Base-by-base conservation (phyloP, 1,140 invertebrate genomes). In the Paralvinella palmiformis region DNA sequence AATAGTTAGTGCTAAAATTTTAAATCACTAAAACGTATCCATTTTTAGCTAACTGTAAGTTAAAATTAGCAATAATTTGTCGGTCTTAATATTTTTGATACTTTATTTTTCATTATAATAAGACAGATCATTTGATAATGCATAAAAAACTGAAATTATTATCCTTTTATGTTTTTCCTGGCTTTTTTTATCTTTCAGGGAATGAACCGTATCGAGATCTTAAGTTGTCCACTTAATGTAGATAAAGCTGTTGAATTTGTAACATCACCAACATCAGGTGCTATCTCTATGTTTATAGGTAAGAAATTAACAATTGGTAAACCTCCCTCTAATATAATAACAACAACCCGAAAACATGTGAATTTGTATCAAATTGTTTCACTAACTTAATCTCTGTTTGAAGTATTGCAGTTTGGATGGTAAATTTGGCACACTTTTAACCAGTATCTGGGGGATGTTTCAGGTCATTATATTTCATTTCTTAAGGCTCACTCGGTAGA, bases 231-330 rank as follows among this genome's bases (percentile, higher is more conserved):
- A 73, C 79, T 96, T 44, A 82, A 86, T 70, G 75, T 92, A n/a
- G 85, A 86, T 33, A 79, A 85, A 48, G 86, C 92, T 50, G 85
- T 86, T 36, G 79, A 86, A 20, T 73, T 85, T 36, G 89, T 92
- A 0, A 79, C 84, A 17, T 86, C 88, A 45, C 82, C 88, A 58
- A 84, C 84, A 52, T 95, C 90, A 82, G 94, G 94, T 44, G 94
- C 92, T 6, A 84, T 91, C 27, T 92, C 91, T 3, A 77, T 91
- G 36, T 97, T 97, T 82, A 85, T 95, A 62, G 94, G 78, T 78
- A 70, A 44, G 37, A 36, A 63, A 27, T 4, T 27, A n/a, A 52
- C 48, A 52, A 3, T 10, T n/a, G n/a, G n/a, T n/a, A n/a, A n/a
- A n/a, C n/a, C n/a, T n/a, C n/a, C n/a, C n/a, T n/a, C n/a, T n/a